Evolutionary conservation across 2,113 vertebrate species (phyloP), one percentile per base, ranked within the genome.

Genomic region (Argyrosomus japonicus): DNA sequence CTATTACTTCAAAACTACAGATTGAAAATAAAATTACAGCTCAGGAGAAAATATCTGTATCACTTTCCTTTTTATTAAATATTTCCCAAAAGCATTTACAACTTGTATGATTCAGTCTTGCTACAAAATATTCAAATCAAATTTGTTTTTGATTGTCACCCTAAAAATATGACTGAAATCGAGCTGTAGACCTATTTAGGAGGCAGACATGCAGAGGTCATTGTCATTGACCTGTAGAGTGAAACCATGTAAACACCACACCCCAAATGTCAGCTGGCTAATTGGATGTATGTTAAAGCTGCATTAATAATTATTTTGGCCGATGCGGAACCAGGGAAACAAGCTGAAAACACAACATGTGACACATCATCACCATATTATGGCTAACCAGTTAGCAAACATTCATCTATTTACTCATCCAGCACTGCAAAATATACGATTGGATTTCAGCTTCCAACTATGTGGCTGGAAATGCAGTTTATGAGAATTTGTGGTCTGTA

Each of bases 101-200:
- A 68, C 67, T 75, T 86, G 89, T 81, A 87, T 79, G 83, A 89
- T 84, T 81, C 65, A 85, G 69, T 86, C 68, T 58, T 68, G 68
- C 43, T 74, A 29, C 58, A 48, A 36, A 27, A 64, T 43, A 57
- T 73, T 68, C 56, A 77, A 85, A 84, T 83, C 63, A 0, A 48
- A 75, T 75, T 36, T 67, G 51, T 65, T 57, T 56, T 64, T 21
- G 12, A 83, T 87, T 82, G 84, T 87, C 81, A 74, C 32, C 0
- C 19, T 80, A 51, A 76, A 73, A 89, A 88, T 87, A 65, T 79
- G 75, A 54, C 81, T 86, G 79, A 82, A 77, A 86, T 79, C 73
- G 71, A 88, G 72, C 72, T 73, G 68, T 47, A 70, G 68, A 69
- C 23, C 48, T 51, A 32, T 60, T 58, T 9, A 69, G 62, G 13